Evolutionary conservation across 2,888 invertebrate genomes (phyloP).

Genomic region (Dynastes maya): DNA sequence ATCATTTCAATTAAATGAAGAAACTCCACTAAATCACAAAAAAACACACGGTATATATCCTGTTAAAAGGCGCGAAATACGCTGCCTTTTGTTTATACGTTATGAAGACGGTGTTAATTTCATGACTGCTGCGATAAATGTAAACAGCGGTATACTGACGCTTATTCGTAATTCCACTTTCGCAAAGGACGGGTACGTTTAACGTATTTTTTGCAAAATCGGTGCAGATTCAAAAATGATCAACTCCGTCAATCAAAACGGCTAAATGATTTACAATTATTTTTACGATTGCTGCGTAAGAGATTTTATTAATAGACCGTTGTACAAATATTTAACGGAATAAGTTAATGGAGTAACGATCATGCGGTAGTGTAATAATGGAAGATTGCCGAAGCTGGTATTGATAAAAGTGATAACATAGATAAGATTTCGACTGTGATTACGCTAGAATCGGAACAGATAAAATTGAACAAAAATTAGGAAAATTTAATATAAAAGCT

Average conservation of each 20-base stretch:
- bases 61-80: too few species aligned
- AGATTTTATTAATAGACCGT: slow-evolving; percentile 29
- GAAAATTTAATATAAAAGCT: too few species aligned
- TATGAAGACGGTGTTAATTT: too few species aligned
- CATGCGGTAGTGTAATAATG: slow-evolving; percentile 6
- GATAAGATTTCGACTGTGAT: slow-evolving; percentile 10
- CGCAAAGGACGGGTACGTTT: too few species aligned
- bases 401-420: slow-evolving; percentile 20
- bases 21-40: too few species aligned
- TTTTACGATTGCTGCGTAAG: slow-evolving; percentile 27
- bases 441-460: background rate
- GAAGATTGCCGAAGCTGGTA: slow-evolving; percentile 12
- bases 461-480: background rate
- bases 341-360: slow-evolving; percentile 30
- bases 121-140: too few species aligned
- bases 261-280: slow-evolving; percentile 29
- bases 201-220: background rate
- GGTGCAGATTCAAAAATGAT: background rate
- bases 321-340: slow-evolving; percentile 26
- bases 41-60: too few species aligned
- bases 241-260: slow-evolving; percentile 27
- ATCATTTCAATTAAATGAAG: too few species aligned
- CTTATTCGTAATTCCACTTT: too few species aligned
- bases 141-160: too few species aligned
- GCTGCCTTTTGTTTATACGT: too few species aligned